Evolutionary conservation across 2,888 invertebrate genomes (phyloP).

Genomic region (Acrobasis suavella): DNA sequence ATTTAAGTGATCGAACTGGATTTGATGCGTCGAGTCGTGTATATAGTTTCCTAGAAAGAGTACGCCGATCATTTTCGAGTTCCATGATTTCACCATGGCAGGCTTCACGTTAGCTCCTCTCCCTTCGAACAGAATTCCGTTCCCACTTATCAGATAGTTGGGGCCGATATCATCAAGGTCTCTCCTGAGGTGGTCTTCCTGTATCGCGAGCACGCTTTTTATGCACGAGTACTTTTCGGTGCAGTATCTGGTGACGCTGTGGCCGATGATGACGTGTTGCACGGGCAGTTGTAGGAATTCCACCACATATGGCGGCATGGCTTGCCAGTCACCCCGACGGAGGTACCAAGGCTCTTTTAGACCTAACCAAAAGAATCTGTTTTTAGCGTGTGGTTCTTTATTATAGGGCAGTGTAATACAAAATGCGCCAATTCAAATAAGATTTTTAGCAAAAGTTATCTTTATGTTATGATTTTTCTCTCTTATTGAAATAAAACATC

Average conservation of each 20-base stretch:
- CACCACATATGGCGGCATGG: conserved; percentile 52
- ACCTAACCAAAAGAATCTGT: conserved; percentile 52
- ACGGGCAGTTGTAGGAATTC: conserved; percentile 54
- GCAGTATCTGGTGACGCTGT: conserved; percentile 55
- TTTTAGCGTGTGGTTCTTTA: background rate
- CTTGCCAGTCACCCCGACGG: conserved; percentile 69
- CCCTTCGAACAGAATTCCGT: conserved; percentile 67
- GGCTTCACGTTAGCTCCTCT: conserved; percentile 62
- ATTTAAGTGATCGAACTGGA: conserved; percentile 56
- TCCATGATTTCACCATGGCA: conserved; percentile 57
- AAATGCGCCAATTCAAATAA: no score
- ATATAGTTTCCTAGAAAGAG: conserved; percentile 69
- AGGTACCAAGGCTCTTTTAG: conserved; percentile 67
- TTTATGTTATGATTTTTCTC: no score
- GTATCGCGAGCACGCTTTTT: conserved; percentile 49
- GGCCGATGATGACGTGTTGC: conserved; percentile 57
- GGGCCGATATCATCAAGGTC: conserved; percentile 61
- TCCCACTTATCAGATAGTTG: conserved; percentile 64
- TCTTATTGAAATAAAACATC: no score
- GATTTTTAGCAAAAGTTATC: no score
- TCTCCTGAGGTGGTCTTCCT: conserved; percentile 51
- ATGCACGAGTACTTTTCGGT: conserved; percentile 52
- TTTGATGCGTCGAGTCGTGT: conserved; percentile 37
- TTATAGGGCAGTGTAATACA: no score
- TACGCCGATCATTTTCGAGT: conserved; percentile 52